Evolutionary conservation across 2,888 invertebrate species (phyloP), one percentile per base, ranked within the genome.

Genomic region (Epirrhoe tristata): DNA sequence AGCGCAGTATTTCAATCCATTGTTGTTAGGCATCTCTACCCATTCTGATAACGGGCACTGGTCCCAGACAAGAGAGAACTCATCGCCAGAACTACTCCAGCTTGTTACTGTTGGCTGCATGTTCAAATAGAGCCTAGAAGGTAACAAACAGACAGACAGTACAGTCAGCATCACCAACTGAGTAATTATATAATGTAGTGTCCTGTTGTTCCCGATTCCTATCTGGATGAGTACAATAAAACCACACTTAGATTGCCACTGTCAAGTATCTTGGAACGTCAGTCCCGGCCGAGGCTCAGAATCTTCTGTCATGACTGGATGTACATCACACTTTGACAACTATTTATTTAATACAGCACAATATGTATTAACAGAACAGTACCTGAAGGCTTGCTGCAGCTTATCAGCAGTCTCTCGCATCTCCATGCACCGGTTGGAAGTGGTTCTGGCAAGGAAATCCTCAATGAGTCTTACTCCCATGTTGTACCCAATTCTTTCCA

Each of bases 401-500:
- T 98, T 98, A 84, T 99, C 99, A 51, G 99, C 99, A 0, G 99
- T 99, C 83, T 99, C 99, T 80, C 98, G 96, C 93, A 99, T 97
- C 89, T 99, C 99, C 81, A 98, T 94, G 86, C 99, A 99, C 52
- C 99, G 95, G 0, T 97, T 97, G 3, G 97, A 96, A 60, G 96
- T 96, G 17, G 97, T 98, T 76, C 98, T 95, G 0, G 99, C 98
- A 8, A 99, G 93, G 81, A 98, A 99, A 85, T 99, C 99, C 93
- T 99, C 99, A 70, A 99, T 99, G 48, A 99, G 91, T 53, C 99
- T 95, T 59, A 99, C 97, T 10, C 99, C 99, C 96, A 99, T 99
- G 84, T 99, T 99, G 86, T 99, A 99, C 5, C 99, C 99, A 91
- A 98, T 96, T 82, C 98, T 93, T 81, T 99, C 98, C 67, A 99